Evolutionary conservation across 2,888 invertebrate species (phyloP).

Genomic region (Neria commutata): DNA sequence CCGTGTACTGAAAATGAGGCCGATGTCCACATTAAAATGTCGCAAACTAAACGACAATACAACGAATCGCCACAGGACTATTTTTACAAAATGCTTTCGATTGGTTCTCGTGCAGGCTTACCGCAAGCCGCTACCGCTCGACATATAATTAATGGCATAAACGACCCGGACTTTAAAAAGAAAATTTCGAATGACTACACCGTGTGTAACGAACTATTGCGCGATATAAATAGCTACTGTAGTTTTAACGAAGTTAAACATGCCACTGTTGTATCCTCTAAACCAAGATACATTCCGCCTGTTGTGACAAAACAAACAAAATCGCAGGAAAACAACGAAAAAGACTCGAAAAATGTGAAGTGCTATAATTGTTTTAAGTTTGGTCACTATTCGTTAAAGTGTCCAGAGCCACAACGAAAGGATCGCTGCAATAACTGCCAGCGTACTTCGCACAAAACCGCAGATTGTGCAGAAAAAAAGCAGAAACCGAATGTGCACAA

Average conservation of each 20-base stretch:
- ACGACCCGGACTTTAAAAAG: conserved; percentile 13
- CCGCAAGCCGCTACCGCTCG: conserved; percentile 13
- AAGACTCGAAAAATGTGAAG: conserved; percentile 2
- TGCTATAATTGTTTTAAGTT: conserved; percentile 21
- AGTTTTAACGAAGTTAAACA: conserved; percentile 7
- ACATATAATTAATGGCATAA: conserved; percentile 21
- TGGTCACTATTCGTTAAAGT: conserved; percentile 14
- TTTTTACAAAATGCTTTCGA: conserved; percentile 21
- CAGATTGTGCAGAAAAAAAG: neutral
- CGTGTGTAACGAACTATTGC: conserved; percentile 12
- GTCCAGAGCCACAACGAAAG: conserved; percentile 18
- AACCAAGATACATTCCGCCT: too few relatives aligned
- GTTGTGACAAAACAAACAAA: neutral
- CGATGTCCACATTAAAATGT: conserved; percentile 21
- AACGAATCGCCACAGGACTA: conserved; percentile 19
- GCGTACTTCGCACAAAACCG: conserved; percentile 7
- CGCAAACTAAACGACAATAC: conserved; percentile 13
- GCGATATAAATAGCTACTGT: conserved; percentile 17
- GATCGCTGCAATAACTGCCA: conserved; percentile 6
- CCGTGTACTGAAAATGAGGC: conserved; percentile 20
- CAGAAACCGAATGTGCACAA: neutral
- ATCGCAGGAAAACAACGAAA: too few relatives aligned
- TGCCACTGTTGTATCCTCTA: too few relatives aligned
- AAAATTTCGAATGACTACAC: conserved; percentile 18
- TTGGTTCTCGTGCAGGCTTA: conserved; percentile 11